Evolutionary conservation across 2,113 vertebrate species (phyloP).

Genomic region (Rhinoderma darwinii): DNA sequence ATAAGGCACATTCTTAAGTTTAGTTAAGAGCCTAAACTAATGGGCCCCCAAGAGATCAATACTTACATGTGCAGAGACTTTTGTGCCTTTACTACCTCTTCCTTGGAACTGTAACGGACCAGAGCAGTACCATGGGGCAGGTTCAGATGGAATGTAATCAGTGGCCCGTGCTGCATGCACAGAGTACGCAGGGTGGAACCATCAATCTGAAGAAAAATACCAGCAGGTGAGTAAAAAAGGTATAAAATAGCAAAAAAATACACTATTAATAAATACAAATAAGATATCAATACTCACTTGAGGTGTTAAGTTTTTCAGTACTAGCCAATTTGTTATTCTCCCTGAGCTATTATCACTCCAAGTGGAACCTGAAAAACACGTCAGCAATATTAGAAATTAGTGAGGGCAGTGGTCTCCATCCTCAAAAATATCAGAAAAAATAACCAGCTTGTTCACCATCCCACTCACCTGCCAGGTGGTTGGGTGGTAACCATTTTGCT

Average conservation of each 20-base stretch:
- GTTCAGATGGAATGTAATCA: conserved; percentile 99
- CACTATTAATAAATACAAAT: background rate
- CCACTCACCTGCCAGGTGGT: background rate
- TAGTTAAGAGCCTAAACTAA: too few species aligned
- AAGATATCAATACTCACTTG: conserved; percentile 79
- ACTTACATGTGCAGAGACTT: conserved; percentile 99
- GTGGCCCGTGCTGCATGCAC: conserved; percentile 99
- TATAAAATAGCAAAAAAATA: background rate
- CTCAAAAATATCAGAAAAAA: too few species aligned
- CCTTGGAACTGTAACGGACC: conserved; percentile 98
- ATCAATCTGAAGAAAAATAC: conserved; percentile 80
- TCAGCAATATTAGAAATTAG: background rate
- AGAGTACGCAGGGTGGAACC: conserved; percentile 98
- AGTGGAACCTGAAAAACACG: conserved; percentile 80
- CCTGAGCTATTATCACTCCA: conserved; percentile 99
- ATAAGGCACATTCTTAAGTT: too few species aligned
- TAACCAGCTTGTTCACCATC: background rate
- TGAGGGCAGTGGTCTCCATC: too few species aligned
- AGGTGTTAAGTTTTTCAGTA: conserved; percentile 99
- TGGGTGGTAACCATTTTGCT: background rate
- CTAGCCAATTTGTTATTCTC: conserved; percentile 97
- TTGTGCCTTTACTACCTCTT: conserved; percentile 99
- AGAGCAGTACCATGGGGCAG: conserved; percentile 96
- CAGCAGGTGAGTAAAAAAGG: background rate
- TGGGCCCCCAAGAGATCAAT: too few species aligned